Evolutionary conservation across 23 tunicate genomes (phyloP), one percentile per base, ranked within the genome.

Genomic region (Ascidia mentula): DNA sequence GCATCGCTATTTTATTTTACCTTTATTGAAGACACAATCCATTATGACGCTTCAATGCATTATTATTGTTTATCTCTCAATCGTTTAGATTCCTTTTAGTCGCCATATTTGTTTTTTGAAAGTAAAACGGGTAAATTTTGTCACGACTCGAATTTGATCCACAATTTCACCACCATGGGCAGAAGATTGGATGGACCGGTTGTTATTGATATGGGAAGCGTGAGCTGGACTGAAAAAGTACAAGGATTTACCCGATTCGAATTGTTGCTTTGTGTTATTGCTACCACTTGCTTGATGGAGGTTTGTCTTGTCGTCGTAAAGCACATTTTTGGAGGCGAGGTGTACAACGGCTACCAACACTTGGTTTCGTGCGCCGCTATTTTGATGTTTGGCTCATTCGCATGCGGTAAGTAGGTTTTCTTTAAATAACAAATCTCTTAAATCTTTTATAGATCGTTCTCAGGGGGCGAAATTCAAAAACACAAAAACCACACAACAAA

Each of bases 401-500:
- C 38, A 36, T 77, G 36, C 35, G 81, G 81, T 77, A 77, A 77
- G 13, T 53, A 5, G n/a, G n/a, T n/a, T n/a, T n/a, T n/a, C n/a
- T n/a, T n/a, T n/a, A n/a, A n/a, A n/a, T n/a, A n/a, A n/a, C n/a
- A n/a, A n/a, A n/a, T n/a, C n/a, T n/a, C n/a, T n/a, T n/a, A n/a
- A 42, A 42, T 9, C 15, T 15, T 15, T 42, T 42, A 15, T 42
- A 15, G 15, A 9, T 42, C 15, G 53, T 15, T 42, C 15, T 9
- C 15, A 42, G 15, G 53, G 53, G 15, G 53, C 53, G 53, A 42
- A 42, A 42, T 42, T 42, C 12, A 15, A 42, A 9, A 42, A 42
- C 12, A 42, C 53, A 9, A 42, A 42, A 42, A 9, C n/a, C n/a
- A n/a, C n/a, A 42, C 53, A 15, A 12, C 53, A 9, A 15, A 9